Percentiles rank a stretch among this genome's conserved stretches.
Conservation (phyloP, 1,140 invertebrate species). For the Hylaeus anthracinus region DNA sequence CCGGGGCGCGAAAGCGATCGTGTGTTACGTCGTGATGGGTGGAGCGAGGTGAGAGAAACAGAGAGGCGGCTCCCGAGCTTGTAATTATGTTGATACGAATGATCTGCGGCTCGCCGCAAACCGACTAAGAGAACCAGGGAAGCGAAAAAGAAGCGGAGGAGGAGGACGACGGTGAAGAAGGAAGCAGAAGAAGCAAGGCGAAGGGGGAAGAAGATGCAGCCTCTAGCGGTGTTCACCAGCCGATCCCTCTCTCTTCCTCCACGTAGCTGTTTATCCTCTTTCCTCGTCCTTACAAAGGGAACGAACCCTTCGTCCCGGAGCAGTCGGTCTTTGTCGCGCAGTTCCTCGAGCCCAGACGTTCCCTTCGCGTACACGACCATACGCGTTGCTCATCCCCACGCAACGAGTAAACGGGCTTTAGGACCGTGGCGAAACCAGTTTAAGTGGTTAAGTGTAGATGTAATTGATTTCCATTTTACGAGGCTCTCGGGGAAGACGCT, state of each 20-base stretch:
- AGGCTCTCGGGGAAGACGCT: slow-evolving; percentile 72
- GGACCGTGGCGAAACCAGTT: slow-evolving; percentile 81
- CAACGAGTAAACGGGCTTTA: slow-evolving; percentile 66
- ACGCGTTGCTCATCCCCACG: slow-evolving; percentile 56
- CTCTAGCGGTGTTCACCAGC: slow-evolving; percentile 76
- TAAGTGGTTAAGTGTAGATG: slow-evolving; percentile 81
- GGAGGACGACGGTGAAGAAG: slow-evolving; percentile 17
- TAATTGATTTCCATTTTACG: slow-evolving; percentile 82
- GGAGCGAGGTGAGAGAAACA: slow-evolving; percentile 81
- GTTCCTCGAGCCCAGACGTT: slow-evolving; percentile 18
- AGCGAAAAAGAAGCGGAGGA: slow-evolving; percentile 25
- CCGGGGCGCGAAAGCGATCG: slow-evolving; percentile 71
- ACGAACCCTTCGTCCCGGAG: slow-evolving; percentile 16
- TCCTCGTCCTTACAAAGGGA: slow-evolving; percentile 18
- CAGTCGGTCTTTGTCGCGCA: background rate
- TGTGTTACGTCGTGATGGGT: slow-evolving; percentile 80
- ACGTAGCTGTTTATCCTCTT: slow-evolving; percentile 29
- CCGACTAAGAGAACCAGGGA: slow-evolving; percentile 49
- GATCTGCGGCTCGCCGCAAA: slow-evolving; percentile 79
- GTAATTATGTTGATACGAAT: slow-evolving; percentile 82
- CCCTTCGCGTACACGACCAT: slow-evolving; percentile 45
- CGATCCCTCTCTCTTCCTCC: slow-evolving; percentile 58
- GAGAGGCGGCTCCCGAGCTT: slow-evolving; percentile 81
- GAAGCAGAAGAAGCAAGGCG: slow-evolving; percentile 33
- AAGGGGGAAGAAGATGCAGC: slow-evolving; percentile 54